Evolutionary conservation across 2,888 invertebrate species (phyloP).

Genomic region (Gandaritis pyraliata): DNA sequence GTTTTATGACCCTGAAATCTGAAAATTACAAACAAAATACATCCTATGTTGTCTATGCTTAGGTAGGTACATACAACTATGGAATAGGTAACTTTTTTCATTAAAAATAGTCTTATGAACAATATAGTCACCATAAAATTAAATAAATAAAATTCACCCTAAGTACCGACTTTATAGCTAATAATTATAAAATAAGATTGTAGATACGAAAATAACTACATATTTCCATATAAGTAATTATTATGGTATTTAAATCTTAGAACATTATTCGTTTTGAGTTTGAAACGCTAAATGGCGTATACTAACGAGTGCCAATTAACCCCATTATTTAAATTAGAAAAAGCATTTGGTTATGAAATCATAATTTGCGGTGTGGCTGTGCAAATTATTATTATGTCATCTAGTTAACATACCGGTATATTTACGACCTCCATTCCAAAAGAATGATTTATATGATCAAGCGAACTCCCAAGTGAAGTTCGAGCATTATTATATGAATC

Average conservation of each 20-base stretch:
- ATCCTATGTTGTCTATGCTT: no score
- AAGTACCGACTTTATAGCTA: no score
- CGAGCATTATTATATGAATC: no score
- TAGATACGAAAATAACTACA: no score
- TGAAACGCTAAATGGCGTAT: slow-evolving; percentile 20
- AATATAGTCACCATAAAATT: no score
- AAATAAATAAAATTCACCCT: no score
- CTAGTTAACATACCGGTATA: slow-evolving; percentile 27
- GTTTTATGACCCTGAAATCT: slow-evolving; percentile 9
- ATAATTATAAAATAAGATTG: no score
- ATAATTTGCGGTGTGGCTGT: slow-evolving; percentile 24
- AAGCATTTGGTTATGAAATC: slow-evolving; percentile 38
- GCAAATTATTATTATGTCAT: slow-evolving; percentile 34
- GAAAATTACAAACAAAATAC: neutral
- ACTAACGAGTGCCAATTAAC: slow-evolving; percentile 28
- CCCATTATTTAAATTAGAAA: slow-evolving; percentile 39
- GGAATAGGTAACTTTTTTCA: no score
- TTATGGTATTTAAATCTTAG: neutral
- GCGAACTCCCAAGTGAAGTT: no score
- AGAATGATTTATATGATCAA: slow-evolving; percentile 15
- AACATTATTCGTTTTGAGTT: slow-evolving; percentile 12
- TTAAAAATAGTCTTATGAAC: no score
- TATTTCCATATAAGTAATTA: no score
- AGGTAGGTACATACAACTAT: no score
- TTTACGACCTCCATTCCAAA: slow-evolving; percentile 19